These are phyloP conservation scores for Ophioninae sp. DNA, from an alignment of 2,888 invertebrate genomes.

Conservation along the genomic window DNA sequence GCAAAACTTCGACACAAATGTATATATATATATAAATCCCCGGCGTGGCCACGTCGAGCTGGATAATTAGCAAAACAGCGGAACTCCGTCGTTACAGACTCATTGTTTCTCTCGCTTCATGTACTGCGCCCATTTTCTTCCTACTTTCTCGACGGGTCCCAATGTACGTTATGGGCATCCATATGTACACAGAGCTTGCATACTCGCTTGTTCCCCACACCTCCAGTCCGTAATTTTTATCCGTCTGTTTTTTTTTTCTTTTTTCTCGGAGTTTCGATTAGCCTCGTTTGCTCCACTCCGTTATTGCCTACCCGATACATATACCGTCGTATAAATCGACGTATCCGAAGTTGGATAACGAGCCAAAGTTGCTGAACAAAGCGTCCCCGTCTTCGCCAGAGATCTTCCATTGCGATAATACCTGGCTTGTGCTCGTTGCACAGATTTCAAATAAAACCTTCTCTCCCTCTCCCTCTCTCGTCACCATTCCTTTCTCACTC, in stretches of 20 bases:
- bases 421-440: not conserved
- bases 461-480: not conserved
- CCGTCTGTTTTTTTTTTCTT: slow-evolving; percentile 7
- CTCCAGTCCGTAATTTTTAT: slow-evolving; percentile 20
- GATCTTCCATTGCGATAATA: not conserved
- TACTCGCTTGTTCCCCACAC: slow-evolving; percentile 14
- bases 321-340: not conserved
- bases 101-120: slow-evolving; percentile 65
- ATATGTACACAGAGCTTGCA: not conserved
- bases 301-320: not conserved
- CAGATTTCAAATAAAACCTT: not conserved
- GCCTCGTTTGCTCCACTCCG: slow-evolving; percentile 18
- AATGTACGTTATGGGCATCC: slow-evolving; percentile 7
- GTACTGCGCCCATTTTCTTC: slow-evolving; percentile 65
- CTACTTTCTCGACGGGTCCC: slow-evolving; percentile 16
- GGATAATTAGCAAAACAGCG: slow-evolving; percentile 74
- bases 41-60: slow-evolving; percentile 63
- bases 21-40: slow-evolving; percentile 8
- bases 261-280: slow-evolving; percentile 43
- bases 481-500: slow-evolving; percentile 13
- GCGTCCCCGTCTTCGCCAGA: not conserved
- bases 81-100: slow-evolving; percentile 70
- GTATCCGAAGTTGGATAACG: not conserved
- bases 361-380: not conserved
- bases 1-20: slow-evolving; percentile 2